Evolutionary conservation across 1,140 invertebrate genomes (phyloP), one percentile per base, ranked within the genome.

Genomic region (Caerostris extrusa): DNA sequence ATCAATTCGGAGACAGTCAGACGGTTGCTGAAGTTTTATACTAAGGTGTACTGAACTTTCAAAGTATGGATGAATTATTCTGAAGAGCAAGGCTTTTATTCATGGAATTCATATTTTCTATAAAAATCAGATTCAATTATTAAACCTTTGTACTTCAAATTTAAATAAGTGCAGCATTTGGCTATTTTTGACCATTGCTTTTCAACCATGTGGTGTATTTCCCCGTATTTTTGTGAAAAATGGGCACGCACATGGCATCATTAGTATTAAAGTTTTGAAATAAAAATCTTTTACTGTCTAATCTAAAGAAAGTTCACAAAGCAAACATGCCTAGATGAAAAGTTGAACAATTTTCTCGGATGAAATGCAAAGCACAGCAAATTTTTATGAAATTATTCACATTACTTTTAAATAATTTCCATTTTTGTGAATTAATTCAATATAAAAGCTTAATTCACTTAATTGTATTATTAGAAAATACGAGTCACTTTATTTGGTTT

Each of bases 131-230:
- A 50, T 77, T 77, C 19, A 77, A 77, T 64, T 14, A 77, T 50
- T 77, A 7, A 77, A 77, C 4, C 34, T 77, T 77, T 77, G 53
- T 77, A 77, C 71, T 53, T 77, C 34, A 53, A 77, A 77, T 77
- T 53, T 10, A 77, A 77, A 77, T 12, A 77, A 77, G 71, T 77
- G 53, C 71, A 77, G 71, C 10, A 77, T 77, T 77, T 77, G 71
- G 71, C 50, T 77, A 77, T 77, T 77, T 77, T 77, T 50, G 34
- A 77, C 14, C 71, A 77, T 77, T 77, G 71, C 10, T 77, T 77
- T 77, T 77, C 71, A 77, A 77, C 71, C 71, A 77, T 77, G 71
- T 77, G 71, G 14, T 77, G 71, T 77, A 77, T 77, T 77, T 77
- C 71, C 71, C 71, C 71, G 71, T 77, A 77, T 77, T 77, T 77